These are phyloP conservation scores for Cephonodes hylas DNA, from an alignment of 2,888 invertebrate genomes.

Conservation along the genomic window DNA sequence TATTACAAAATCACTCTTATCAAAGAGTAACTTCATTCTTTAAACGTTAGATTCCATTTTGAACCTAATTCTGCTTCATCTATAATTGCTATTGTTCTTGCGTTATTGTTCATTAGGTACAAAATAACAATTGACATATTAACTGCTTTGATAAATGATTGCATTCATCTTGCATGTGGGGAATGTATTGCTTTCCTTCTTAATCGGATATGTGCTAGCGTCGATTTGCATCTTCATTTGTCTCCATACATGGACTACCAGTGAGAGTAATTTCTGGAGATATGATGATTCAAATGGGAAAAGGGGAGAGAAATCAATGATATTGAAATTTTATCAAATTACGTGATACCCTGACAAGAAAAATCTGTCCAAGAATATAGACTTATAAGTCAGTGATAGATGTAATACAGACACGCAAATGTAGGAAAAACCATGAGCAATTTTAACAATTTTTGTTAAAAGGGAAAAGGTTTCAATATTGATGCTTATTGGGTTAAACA, in stretches of 20 bases:
- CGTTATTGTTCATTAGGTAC: slow-evolving; percentile 13
- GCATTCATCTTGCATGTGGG: slow-evolving; percentile 32
- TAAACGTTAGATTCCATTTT: neutral
- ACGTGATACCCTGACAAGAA: too few relatives aligned
- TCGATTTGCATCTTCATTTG: slow-evolving; percentile 22
- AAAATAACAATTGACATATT: slow-evolving; percentile 29
- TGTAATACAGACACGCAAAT: too few relatives aligned
- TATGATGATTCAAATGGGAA: neutral
- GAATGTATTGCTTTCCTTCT: slow-evolving; percentile 46
- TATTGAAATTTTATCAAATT: too few relatives aligned
- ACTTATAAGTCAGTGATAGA: too few relatives aligned
- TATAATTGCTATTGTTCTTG: neutral
- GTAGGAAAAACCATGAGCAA: too few relatives aligned
- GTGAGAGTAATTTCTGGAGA: too few relatives aligned
- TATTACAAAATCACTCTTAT: too few relatives aligned
- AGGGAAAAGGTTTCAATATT: too few relatives aligned
- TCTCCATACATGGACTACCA: neutral
- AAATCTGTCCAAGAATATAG: too few relatives aligned
- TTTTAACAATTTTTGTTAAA: too few relatives aligned
- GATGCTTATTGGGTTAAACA: too few relatives aligned
- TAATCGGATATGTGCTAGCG: slow-evolving; percentile 21
- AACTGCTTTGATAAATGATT: slow-evolving; percentile 21
- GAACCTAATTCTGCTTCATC: neutral
- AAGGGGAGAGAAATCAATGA: neutral
- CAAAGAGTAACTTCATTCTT: too few relatives aligned